A percentile compares a stretch with the other conserved stretches of the same genome.
Evolutionary conservation across 2,888 invertebrate genomes (phyloP).

Genomic region (Dryomyza anilis): DNA sequence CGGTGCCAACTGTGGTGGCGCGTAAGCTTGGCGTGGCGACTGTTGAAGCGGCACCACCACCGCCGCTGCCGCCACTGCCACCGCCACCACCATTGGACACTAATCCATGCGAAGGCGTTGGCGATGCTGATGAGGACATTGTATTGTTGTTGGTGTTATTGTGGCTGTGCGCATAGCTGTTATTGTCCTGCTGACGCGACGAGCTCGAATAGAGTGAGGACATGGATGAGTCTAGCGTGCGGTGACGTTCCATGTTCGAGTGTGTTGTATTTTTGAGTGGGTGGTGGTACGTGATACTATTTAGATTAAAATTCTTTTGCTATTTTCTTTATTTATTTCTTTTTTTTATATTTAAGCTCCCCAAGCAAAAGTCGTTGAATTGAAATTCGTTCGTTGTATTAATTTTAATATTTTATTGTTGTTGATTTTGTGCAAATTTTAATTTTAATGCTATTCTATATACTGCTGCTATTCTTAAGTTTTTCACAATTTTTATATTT

Average conservation of each 20-base stretch:
- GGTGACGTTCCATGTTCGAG: constrained; percentile 53
- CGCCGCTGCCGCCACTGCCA: constrained; percentile 23
- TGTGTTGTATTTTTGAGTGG: constrained; percentile 30
- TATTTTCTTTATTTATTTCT: constrained; percentile 34
- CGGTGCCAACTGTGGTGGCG: constrained; percentile 87
- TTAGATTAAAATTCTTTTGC: constrained; percentile 31
- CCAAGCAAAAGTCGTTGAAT: constrained; percentile 39
- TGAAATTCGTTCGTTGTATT: constrained; percentile 10
- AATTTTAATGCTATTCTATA: too few relatives aligned
- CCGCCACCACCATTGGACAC: constrained; percentile 3
- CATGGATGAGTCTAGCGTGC: constrained; percentile 58
- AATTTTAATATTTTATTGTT: background rate
- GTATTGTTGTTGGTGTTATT: constrained; percentile 45
- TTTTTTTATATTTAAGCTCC: constrained; percentile 29
- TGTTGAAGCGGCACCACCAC: constrained; percentile 26
- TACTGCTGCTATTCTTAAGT: too few relatives aligned
- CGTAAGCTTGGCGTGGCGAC: constrained; percentile 49
- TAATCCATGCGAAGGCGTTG: constrained; percentile 49
- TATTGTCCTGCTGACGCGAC: constrained; percentile 39
- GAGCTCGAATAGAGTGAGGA: constrained; percentile 56
- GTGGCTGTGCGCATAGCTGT: constrained; percentile 35
- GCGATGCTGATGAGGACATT: constrained; percentile 51
- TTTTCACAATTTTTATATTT: constrained; percentile 19
- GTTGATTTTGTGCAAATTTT: too few relatives aligned
- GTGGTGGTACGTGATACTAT: constrained; percentile 13